Percentiles rank a stretch among this genome's conserved stretches.
Evolutionary conservation across 2,888 invertebrate species (phyloP).

Genomic region (Chymomyza caudatula): DNA sequence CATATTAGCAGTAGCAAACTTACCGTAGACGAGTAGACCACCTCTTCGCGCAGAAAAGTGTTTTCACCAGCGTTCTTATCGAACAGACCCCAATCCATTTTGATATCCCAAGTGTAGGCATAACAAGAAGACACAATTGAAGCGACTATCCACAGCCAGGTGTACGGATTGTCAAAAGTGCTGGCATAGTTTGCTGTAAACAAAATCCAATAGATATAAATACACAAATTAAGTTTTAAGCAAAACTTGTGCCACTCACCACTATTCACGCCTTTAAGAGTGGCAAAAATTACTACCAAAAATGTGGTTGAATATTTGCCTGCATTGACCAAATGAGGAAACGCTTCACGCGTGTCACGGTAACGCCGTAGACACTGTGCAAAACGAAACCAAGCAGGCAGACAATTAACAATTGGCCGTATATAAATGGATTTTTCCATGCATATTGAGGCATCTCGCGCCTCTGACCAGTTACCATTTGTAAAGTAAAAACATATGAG

Average conservation of each 20-base stretch:
- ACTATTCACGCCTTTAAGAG: conserved; percentile 83
- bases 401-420: conserved; percentile 90
- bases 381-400: conserved; percentile 99
- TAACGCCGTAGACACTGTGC: conserved; percentile 97
- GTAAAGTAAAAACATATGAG: conserved; percentile 93
- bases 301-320: conserved; percentile 99
- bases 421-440: conserved; percentile 86
- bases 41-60: conserved; percentile 93
- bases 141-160: conserved; percentile 93
- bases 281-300: conserved; percentile 92
- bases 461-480: conserved; percentile 85
- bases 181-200: conserved; percentile 80
- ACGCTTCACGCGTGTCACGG: conserved; percentile 93
- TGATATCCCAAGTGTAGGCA: conserved; percentile 98
- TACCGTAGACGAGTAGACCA: conserved; percentile 95
- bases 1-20: conserved; percentile 63
- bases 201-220: background rate
- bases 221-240: background rate
- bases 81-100: conserved; percentile 99
- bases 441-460: conserved; percentile 82
- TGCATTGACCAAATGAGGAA: conserved; percentile 98
- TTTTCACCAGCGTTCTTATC: conserved; percentile 95
- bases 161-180: conserved; percentile 87
- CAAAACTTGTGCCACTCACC: conserved; percentile 78
- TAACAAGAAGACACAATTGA: conserved; percentile 94